Conservation (phyloP, 1,140 invertebrate genomes). For the Drosophila ogumai region DNA sequence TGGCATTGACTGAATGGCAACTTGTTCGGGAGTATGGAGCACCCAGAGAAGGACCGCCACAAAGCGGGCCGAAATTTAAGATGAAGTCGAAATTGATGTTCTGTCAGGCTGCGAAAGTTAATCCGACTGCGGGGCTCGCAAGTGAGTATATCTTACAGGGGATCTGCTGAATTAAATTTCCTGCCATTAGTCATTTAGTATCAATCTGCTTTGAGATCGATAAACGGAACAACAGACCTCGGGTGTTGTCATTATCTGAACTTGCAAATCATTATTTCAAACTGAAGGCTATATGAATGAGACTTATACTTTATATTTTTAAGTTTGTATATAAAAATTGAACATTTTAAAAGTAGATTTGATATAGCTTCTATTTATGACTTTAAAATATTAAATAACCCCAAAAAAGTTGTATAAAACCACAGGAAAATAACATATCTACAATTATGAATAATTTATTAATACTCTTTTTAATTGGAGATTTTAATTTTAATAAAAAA, state of each 20-base stretch:
- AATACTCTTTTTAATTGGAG: no score
- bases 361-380: no score
- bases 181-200: constrained; percentile 20
- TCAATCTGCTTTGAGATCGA: constrained; percentile 1
- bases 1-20: constrained; percentile 17
- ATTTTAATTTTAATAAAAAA: no score
- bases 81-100: constrained; percentile 28
- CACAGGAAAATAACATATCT: no score
- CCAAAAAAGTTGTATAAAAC: no score
- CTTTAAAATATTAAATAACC: no score
- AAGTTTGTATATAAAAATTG: no score
- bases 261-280: neutral
- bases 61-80: constrained; percentile 24
- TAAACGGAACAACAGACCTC: neutral
- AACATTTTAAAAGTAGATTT: no score
- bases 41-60: neutral
- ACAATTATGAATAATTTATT: no score
- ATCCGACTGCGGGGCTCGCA: constrained; percentile 8
- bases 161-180: constrained; percentile 22
- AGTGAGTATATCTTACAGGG: neutral
- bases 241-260: neutral
- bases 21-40: neutral
- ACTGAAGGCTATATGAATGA: no score
- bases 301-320: no score
- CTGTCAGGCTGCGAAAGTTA: constrained; percentile 15